Conservation (phyloP, 1,140 invertebrate genomes). For the Drosophila sucinea region DNA sequence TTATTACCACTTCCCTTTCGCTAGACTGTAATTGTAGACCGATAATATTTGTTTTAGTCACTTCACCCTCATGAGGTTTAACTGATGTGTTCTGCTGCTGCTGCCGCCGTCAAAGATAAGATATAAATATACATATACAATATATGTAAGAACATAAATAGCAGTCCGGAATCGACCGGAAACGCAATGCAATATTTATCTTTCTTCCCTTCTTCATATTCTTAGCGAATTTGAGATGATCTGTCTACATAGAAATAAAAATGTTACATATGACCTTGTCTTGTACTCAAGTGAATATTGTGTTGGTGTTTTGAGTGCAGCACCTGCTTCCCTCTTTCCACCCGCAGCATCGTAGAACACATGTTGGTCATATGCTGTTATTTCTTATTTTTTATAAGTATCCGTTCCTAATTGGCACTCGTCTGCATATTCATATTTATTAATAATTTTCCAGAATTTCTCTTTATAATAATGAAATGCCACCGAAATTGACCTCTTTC, state of each 20-base stretch:
- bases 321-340: constrained; percentile 40
- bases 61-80: constrained; percentile 44
- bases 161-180: constrained; percentile 52
- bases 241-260: not conserved
- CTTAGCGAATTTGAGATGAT: constrained; percentile 35
- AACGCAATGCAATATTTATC: constrained; percentile 67
- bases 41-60: constrained; percentile 64
- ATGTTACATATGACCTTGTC: constrained; percentile 41
- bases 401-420: constrained; percentile 60
- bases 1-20: not conserved
- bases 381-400: constrained; percentile 31
- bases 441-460: constrained; percentile 57
- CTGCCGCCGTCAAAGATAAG: constrained; percentile 57
- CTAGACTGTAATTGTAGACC: constrained; percentile 32
- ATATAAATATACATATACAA: constrained; percentile 52
- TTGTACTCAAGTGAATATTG: constrained; percentile 25
- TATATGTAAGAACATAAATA: constrained; percentile 55
- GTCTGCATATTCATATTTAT: constrained; percentile 52
- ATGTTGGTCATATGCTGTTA: constrained; percentile 63
- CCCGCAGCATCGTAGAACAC: constrained; percentile 31
- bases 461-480: constrained; percentile 23
- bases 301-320: constrained; percentile 30
- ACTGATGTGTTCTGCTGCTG: constrained; percentile 15
- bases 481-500: constrained; percentile 32
- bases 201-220: constrained; percentile 29